Conservation (phyloP, 2,888 invertebrate species). For the Eupithecia vulgata region DNA sequence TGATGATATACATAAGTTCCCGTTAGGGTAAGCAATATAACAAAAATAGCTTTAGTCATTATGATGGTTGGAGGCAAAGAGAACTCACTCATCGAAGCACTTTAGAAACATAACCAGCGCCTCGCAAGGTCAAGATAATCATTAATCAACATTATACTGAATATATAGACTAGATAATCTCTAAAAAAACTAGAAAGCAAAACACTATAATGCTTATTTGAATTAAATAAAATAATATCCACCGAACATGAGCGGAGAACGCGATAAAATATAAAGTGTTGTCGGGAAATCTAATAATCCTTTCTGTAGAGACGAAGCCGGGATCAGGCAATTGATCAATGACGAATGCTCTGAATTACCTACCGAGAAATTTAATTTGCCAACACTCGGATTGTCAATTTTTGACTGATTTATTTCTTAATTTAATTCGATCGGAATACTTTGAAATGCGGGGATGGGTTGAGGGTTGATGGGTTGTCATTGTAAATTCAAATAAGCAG, state of each 20-base stretch:
- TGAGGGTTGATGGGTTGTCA: background rate
- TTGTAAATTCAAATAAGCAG: background rate
- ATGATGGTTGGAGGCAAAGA: no score
- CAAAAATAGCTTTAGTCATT: no score
- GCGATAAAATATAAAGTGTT: constrained; percentile 53
- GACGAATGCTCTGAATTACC: constrained; percentile 57
- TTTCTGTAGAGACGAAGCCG: constrained; percentile 45
- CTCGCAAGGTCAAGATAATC: no score
- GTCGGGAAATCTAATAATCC: constrained; percentile 65
- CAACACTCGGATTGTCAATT: constrained; percentile 42
- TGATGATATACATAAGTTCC: no score
- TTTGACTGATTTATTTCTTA: constrained; percentile 46
- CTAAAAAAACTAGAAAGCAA: background rate
- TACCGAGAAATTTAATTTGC: constrained; percentile 56
- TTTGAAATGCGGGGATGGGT: constrained; percentile 16
- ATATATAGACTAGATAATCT: no score
- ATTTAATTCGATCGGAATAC: constrained; percentile 39
- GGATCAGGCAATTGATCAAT: constrained; percentile 66
- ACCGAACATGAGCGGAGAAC: background rate
- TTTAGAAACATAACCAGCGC: no score
- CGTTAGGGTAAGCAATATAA: no score
- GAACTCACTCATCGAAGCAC: no score
- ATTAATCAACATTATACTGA: no score
- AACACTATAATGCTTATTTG: background rate
- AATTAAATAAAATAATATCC: constrained; percentile 15